Base-by-base conservation (phyloP, 2,797 vertebrate genomes). In the Enteromius fasciolatus region DNA sequence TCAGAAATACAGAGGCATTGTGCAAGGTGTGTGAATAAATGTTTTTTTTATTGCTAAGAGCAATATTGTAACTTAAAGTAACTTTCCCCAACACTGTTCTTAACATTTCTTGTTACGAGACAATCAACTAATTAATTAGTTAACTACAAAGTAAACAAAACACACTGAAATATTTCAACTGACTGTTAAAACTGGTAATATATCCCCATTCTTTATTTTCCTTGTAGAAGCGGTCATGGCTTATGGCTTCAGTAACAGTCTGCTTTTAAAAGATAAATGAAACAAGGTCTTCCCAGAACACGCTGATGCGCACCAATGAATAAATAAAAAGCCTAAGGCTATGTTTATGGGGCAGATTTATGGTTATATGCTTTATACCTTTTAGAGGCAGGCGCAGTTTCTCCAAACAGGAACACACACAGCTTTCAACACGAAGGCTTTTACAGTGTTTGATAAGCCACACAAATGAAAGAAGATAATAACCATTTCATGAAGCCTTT, bases 191-290 rank as follows among this genome's bases (percentile, higher is more conserved):
- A 61, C 12, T 61, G 39, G 1, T 57, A 86, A 76, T 73, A 25
- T 41, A 66, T 33, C 73, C 23, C 18, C 64, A 63, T 39, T 4
- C 54, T 33, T 46, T 73, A 75, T 74, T 36, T 66, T 80, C 52
- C 77, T 64, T 66, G 76, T 82, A 77, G 61, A n/a, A 80, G 46
- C 44, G 75, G 31, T 54, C 78, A 54, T 39, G 74, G 74, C 69
- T 78, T 87, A 82, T 74, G 83, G 85, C 64, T 78, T 39, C 1
- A 36, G n/a, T 87, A 87, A 89, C 78, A 80, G 84, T 72, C 68
- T 73, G 54, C 76, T 70, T 88, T 84, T 79, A 84, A 86, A 57
- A 84, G 12, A 85, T 72, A 59, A 59, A 84, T 66, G 28, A 84
- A 59, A 83, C 85, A 64, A 46, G 25, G 52, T 61, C 64, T 67